Base-by-base conservation (phyloP, 1,140 invertebrate genomes). In the Brachionus plicatilis region DNA sequence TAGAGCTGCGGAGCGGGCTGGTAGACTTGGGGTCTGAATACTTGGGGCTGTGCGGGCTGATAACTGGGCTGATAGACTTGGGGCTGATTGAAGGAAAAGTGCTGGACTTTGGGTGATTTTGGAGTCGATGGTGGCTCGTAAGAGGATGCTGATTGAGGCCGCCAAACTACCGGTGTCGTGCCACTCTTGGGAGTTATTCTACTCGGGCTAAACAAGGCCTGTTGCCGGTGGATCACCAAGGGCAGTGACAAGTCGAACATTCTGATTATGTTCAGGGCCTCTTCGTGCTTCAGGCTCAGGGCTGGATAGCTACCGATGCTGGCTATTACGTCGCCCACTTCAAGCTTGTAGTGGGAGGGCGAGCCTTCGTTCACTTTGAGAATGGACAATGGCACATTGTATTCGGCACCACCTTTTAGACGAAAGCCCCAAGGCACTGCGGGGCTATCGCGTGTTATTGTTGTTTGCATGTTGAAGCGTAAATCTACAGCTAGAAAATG, bases 191-290 rank as follows among this genome's bases (percentile, higher is more conserved):
- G 45, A 11, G 76, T 11, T 2, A 65, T 65, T 37, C 29, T 14
- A 37, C 50, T 53, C 41, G 68, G 68, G 37, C 41, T 72, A 45
- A 72, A 72, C 12, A 72, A 41, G 43, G 33, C 41, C n/a, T 72
- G 68, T 56, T 82, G 37, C 7, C 79, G 3, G 56, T 82, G 79
- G 12, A 82, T 82, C 4, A 27, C 20, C 8, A 82, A 33, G 2
- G 79, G 79, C 41, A 82, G 79, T n/a, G 79, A 33, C n/a, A 43
- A 82, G 65, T 82, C 79, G 53, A 82, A 82, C 79, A 82, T 82
- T 82, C 79, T 37, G 33, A 83, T 83, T 17, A 83, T 50, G 45
- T 83, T 83, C 6, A 68, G 29, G 8, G 82, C 82, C 12, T 83
- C 82, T 56, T 83, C 82, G 53, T 83, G 82, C 68, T 72, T 68